Conservation (phyloP, 2,888 invertebrate species). For the Ophioninae sp. region DNA sequence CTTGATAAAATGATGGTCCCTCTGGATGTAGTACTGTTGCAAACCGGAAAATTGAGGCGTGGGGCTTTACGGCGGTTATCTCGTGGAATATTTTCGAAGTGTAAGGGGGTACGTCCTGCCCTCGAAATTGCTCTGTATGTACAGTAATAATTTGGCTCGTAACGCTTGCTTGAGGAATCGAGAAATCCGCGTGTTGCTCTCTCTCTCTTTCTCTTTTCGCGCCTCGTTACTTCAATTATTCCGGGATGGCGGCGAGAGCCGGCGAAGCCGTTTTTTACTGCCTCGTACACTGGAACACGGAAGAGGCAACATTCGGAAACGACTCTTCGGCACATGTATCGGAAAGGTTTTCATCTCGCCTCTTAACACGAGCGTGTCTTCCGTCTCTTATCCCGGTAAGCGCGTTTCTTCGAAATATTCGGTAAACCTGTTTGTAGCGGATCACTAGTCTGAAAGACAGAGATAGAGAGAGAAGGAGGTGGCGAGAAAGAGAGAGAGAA, state of each 20-base stretch:
- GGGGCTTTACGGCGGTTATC: constrained; percentile 21
- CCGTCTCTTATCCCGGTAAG: constrained; percentile 37
- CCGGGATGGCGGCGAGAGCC: constrained; percentile 27
- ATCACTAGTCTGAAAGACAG: constrained; percentile 22
- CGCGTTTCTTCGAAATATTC: constrained; percentile 57
- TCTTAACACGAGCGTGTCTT: constrained; percentile 1
- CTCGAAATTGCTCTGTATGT: constrained; percentile 43
- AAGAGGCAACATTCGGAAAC: constrained; percentile 27
- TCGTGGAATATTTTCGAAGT: constrained; percentile 22
- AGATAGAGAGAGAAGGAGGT: neutral
- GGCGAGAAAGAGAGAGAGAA: constrained; percentile 6
- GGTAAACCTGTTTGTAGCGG: constrained; percentile 60
- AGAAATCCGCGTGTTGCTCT: constrained; percentile 29
- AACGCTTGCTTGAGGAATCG: constrained; percentile 40
- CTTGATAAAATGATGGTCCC: constrained; percentile 8
- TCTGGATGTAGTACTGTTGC: neutral
- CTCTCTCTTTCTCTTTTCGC: constrained; percentile 45
- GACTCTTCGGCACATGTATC: constrained; percentile 19
- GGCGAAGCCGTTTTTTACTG: constrained; percentile 50
- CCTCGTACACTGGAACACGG: constrained; percentile 48
- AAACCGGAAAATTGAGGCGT: constrained; percentile 20
- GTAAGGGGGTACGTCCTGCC: constrained; percentile 38
- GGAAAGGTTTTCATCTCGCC: constrained; percentile 40
- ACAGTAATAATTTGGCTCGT: constrained; percentile 49
- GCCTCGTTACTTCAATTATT: constrained; percentile 62